Conservation (phyloP, 2,797 vertebrate genomes). For the Orestias chungarensis region DNA sequence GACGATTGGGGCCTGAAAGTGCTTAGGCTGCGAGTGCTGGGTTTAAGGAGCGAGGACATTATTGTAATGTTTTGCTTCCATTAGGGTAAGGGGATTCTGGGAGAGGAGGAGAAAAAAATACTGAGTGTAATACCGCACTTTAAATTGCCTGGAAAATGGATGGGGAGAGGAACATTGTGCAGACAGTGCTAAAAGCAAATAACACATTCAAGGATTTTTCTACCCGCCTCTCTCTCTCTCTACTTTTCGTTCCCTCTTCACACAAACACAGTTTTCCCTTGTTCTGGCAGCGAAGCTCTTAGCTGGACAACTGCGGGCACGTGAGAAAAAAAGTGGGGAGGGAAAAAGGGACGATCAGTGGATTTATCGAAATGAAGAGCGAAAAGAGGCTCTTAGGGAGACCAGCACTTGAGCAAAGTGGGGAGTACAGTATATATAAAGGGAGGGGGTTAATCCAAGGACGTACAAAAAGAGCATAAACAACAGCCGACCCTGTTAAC, state of each 20-base stretch:
- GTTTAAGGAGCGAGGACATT: slow-evolving; percentile 83
- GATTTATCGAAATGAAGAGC: slow-evolving; percentile 80
- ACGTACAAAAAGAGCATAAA: slow-evolving; percentile 50
- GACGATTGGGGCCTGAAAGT: slow-evolving; percentile 78
- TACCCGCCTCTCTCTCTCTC: slow-evolving; percentile 23
- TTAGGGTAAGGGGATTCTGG: slow-evolving; percentile 81
- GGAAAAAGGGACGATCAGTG: slow-evolving; percentile 59
- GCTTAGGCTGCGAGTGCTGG: slow-evolving; percentile 81
- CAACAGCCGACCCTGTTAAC: slow-evolving; percentile 57
- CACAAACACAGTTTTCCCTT: slow-evolving; percentile 45
- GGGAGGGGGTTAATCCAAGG: slow-evolving; percentile 44
- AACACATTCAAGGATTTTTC: slow-evolving; percentile 79
- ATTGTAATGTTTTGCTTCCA: slow-evolving; percentile 87
- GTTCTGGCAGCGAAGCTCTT: slow-evolving; percentile 69
- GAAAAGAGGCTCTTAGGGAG: slow-evolving; percentile 67
- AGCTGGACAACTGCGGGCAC: slow-evolving; percentile 70
- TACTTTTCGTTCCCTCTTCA: slow-evolving; percentile 41
- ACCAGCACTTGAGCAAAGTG: slow-evolving; percentile 71
- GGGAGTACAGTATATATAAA: slow-evolving; percentile 32
- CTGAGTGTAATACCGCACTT: slow-evolving; percentile 82
- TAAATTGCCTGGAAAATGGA: slow-evolving; percentile 87
- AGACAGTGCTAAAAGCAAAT: slow-evolving; percentile 86
- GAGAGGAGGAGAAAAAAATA: slow-evolving; percentile 71
- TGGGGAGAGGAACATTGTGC: slow-evolving; percentile 80
- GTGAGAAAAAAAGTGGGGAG: slow-evolving; percentile 35